Percentiles rank a stretch among this genome's conserved stretches.
Conservation (phyloP, 2,888 invertebrate species). For the Myopa testacea region DNA sequence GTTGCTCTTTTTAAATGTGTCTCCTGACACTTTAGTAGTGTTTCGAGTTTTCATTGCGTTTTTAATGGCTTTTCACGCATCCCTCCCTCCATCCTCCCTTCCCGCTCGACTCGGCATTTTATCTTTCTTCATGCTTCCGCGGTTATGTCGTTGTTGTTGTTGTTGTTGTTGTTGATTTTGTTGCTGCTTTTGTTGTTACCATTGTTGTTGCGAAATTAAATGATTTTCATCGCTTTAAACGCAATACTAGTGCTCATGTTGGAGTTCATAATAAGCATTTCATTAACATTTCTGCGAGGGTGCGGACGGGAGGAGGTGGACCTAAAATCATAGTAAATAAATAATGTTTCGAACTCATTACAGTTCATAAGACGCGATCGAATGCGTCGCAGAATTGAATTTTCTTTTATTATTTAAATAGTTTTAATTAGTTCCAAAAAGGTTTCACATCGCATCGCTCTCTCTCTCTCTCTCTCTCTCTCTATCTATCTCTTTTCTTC, state of each 20-base stretch:
- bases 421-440: too few relatives aligned
- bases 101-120: background rate
- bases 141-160: background rate
- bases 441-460: too few relatives aligned
- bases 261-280: background rate
- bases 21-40: background rate
- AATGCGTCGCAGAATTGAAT: too few relatives aligned
- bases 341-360: too few relatives aligned
- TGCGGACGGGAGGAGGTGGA: too few relatives aligned
- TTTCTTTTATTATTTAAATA: too few relatives aligned
- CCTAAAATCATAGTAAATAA: too few relatives aligned
- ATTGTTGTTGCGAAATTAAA: constrained; percentile 23
- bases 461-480: too few relatives aligned
- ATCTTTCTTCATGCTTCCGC: background rate
- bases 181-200: background rate
- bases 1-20: constrained; percentile 1
- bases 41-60: constrained; percentile 3
- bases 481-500: too few relatives aligned
- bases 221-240: background rate
- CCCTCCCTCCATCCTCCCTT: background rate
- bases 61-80: constrained; percentile 20
- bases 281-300: background rate
- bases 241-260: background rate
- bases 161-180: background rate
- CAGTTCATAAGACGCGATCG: too few relatives aligned